phyloP scores from a whole-genome alignment of 2,797 vertebrate genomes.

The Channallabes apus region DNA sequence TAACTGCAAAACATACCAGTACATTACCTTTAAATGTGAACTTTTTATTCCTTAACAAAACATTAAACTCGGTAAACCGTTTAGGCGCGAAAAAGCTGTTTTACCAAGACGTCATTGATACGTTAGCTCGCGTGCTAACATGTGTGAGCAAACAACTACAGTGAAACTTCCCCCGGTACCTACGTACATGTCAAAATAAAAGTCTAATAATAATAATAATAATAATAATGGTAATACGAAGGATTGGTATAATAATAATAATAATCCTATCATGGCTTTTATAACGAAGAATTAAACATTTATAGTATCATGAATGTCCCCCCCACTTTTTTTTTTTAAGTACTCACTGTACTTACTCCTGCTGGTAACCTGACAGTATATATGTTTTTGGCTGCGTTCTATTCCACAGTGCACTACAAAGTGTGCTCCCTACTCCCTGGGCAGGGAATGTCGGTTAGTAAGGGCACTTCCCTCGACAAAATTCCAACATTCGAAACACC shows the following conservation, averaged over 20 bases:
- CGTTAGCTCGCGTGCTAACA: constrained; percentile 45
- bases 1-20: neutral
- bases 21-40: neutral
- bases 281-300: neutral
- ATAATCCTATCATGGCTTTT: neutral
- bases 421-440: no score
- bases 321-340: no score
- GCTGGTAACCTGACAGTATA: neutral
- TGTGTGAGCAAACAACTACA: constrained; percentile 28
- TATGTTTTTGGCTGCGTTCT: no score
- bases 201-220: neutral
- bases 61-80: neutral
- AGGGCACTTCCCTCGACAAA: no score
- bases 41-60: neutral
- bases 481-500: no score
- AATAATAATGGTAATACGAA: neutral
- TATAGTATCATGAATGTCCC: neutral
- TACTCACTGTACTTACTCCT: neutral
- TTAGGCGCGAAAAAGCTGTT: neutral
- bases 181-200: constrained; percentile 37
- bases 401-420: no score
- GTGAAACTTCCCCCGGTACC: neutral
- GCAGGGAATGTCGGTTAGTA: no score
- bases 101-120: constrained; percentile 29
- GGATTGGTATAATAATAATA: neutral